phyloP scores from a whole-genome alignment of 2,888 invertebrate species.

The Epistrophe eligans region DNA sequence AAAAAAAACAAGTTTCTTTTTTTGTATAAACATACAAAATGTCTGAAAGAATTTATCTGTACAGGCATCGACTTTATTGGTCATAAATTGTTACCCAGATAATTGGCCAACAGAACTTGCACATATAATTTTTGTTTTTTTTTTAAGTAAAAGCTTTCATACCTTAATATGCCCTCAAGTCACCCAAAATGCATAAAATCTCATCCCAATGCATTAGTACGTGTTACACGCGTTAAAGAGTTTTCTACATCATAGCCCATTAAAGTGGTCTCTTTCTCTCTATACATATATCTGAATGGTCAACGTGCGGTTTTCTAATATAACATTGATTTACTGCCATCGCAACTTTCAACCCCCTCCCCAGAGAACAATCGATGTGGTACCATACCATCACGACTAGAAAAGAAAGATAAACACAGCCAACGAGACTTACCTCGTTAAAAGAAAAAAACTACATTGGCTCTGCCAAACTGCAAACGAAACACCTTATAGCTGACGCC shows the following conservation, averaged over 20 bases:
- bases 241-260: constrained; percentile 41
- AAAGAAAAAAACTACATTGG: constrained; percentile 60
- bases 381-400: neutral
- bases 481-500: constrained; percentile 41
- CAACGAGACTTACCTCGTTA: constrained; percentile 46
- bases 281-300: constrained; percentile 19
- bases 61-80: constrained; percentile 6
- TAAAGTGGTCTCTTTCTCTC: constrained; percentile 8
- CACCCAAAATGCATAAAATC: constrained; percentile 12
- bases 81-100: constrained; percentile 8
- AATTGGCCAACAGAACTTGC: neutral
- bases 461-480: constrained; percentile 52
- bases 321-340: constrained; percentile 67
- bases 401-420: constrained; percentile 58
- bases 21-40: too few species aligned
- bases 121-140: neutral
- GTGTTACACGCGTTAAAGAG: constrained; percentile 39
- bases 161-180: constrained; percentile 12
- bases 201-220: constrained; percentile 11
- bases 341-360: constrained; percentile 20
- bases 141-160: constrained; percentile 7
- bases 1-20: too few species aligned
- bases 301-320: constrained; percentile 52
- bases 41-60: constrained; percentile 6
- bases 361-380: constrained; percentile 54